These are phyloP conservation scores for Capra hircus DNA, from an alignment of 2,113 vertebrate species.

Conservation along the genomic window DNA sequence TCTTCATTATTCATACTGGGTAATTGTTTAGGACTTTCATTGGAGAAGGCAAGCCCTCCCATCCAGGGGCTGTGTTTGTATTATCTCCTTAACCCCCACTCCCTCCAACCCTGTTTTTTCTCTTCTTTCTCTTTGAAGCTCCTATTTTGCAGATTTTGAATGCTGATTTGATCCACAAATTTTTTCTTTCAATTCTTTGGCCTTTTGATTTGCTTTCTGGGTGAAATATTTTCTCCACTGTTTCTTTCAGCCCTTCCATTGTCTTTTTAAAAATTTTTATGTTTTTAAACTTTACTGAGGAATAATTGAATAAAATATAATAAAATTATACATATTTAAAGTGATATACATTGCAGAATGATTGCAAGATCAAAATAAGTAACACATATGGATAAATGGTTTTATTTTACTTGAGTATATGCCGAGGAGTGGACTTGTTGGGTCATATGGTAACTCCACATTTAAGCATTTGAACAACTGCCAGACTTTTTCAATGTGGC, in stretches of 20 bases:
- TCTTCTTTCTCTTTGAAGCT: not conserved
- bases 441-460: not conserved
- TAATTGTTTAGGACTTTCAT: not conserved
- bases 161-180: not conserved
- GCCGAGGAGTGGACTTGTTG: not conserved
- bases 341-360: not conserved
- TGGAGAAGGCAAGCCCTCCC: not conserved
- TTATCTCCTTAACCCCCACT: not conserved
- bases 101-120: not conserved
- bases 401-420: not conserved
- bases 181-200: not conserved
- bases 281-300: not conserved
- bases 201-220: not conserved
- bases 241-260: not conserved
- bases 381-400: not conserved
- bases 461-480: not conserved
- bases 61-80: not conserved
- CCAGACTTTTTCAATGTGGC: not conserved
- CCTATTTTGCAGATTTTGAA: not conserved
- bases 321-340: not conserved
- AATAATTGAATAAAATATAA: not conserved
- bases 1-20: not conserved
- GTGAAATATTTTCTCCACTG: not conserved
- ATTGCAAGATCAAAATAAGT: not conserved
- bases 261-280: not conserved